Conservation (phyloP, 2,797 vertebrate species). For the Syngnathus rostellatus region DNA sequence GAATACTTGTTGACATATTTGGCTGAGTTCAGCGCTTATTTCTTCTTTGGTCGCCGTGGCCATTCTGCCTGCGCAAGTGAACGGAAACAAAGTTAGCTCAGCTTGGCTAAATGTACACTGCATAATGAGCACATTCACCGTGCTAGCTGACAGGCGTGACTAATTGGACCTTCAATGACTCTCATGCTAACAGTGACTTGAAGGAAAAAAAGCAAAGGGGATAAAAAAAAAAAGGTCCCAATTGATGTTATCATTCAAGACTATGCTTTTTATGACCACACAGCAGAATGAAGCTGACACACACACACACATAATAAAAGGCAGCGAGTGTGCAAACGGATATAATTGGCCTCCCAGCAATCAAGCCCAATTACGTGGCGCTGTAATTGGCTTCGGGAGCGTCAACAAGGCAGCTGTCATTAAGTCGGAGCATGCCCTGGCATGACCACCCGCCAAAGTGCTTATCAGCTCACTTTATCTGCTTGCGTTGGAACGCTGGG, state of each 20-base stretch:
- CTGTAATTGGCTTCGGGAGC: constrained; percentile 57
- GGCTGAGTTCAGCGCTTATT: constrained; percentile 22
- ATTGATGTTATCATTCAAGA: constrained; percentile 42
- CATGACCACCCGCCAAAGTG: constrained; percentile 50
- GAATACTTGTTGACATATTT: neutral
- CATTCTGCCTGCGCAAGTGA: constrained; percentile 16
- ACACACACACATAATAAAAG: constrained; percentile 41
- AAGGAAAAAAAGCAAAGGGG: neutral
- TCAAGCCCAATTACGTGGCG: constrained; percentile 59
- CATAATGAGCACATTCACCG: constrained; percentile 50
- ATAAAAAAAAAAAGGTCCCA: constrained; percentile 4
- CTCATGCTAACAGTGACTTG: constrained; percentile 8
- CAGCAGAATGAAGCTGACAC: constrained; percentile 31
- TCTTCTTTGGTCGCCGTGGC: constrained; percentile 12
- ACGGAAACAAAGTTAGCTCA: constrained; percentile 36
- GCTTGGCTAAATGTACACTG: constrained; percentile 21
- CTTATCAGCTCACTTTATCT: constrained; percentile 53
- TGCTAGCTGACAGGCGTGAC: constrained; percentile 21
- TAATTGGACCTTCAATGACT: constrained; percentile 44
- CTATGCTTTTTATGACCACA: constrained; percentile 43
- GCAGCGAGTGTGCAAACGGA: constrained; percentile 34
- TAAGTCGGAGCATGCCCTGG: constrained; percentile 52
- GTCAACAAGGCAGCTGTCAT: constrained; percentile 57
- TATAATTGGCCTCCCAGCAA: constrained; percentile 65
- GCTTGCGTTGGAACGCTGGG: neutral